Conservation (phyloP, 1,140 invertebrate genomes). For the Eriosoma lanigerum region DNA sequence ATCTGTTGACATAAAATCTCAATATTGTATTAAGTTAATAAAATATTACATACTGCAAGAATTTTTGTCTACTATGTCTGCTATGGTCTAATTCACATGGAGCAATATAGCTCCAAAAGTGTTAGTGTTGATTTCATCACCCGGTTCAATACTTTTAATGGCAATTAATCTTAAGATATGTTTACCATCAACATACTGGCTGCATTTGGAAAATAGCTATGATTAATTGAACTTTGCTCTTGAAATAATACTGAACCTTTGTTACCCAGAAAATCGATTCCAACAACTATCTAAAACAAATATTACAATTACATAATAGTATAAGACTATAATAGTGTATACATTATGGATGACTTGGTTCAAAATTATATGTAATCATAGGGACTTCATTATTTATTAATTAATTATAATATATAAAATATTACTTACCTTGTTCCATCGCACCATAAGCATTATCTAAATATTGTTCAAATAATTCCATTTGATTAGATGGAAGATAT, state of each 20-base stretch:
- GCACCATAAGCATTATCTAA: conserved; percentile 83
- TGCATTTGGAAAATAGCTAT: conserved; percentile 90
- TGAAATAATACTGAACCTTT: conserved; percentile 89
- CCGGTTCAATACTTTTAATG: conserved; percentile 71
- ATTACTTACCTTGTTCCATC: conserved; percentile 79
- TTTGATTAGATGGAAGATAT: conserved; percentile 68
- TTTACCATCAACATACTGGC: conserved; percentile 81
- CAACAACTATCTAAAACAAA: conserved; percentile 67
- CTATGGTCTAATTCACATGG: conserved; percentile 79
- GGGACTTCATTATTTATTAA: neutral
- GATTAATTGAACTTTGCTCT: conserved; percentile 85
- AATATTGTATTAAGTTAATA: neutral
- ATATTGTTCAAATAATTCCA: conserved; percentile 69
- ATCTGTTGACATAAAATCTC: no score
- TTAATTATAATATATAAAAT: conserved; percentile 49
- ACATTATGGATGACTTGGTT: no score
- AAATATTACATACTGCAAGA: conserved; percentile 62
- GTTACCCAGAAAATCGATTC: conserved; percentile 86
- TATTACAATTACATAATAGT: neutral
- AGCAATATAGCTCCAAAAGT: conserved; percentile 88
- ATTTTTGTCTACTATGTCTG: conserved; percentile 79
- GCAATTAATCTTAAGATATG: conserved; percentile 80
- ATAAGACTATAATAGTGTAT: no score
- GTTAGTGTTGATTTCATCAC: conserved; percentile 89
- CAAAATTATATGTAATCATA: no score